Conservation (phyloP, 1,140 invertebrate species). For the Drosophila virilis region DNA sequence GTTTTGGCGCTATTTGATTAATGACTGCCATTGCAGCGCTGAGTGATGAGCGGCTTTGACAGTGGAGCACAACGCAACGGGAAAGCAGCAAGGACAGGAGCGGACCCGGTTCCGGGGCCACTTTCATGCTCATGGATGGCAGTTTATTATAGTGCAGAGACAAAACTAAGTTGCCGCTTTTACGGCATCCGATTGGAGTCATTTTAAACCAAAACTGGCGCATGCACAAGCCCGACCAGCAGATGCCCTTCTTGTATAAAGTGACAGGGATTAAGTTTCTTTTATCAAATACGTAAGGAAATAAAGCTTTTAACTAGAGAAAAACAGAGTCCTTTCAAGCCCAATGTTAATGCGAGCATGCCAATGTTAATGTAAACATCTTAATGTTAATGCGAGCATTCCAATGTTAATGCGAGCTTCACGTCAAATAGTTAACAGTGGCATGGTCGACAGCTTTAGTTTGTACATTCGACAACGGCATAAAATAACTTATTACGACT, state of each 20-base stretch:
- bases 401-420: too few relatives aligned
- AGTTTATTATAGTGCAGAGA: slow-evolving; percentile 55
- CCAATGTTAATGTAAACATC: too few relatives aligned
- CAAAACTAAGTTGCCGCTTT: slow-evolving; percentile 45
- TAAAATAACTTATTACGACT: too few relatives aligned
- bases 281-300: too few relatives aligned
- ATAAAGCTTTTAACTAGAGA: too few relatives aligned
- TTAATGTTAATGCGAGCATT: too few relatives aligned
- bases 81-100: background rate
- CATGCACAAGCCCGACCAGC: background rate
- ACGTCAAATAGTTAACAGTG: background rate
- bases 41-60: slow-evolving; percentile 54
- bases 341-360: too few relatives aligned
- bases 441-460: too few relatives aligned
- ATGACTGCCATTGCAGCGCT: slow-evolving; percentile 69
- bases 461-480: too few relatives aligned
- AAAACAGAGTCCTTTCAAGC: too few relatives aligned
- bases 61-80: slow-evolving; percentile 26
- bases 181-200: slow-evolving; percentile 30
- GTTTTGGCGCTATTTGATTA: slow-evolving; percentile 70
- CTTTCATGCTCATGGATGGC: slow-evolving; percentile 50
- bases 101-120: slow-evolving; percentile 25
- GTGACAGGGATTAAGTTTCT: too few relatives aligned
- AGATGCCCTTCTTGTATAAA: background rate
- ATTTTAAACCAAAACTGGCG: slow-evolving; percentile 37